phyloP scores from a whole-genome alignment of 2,888 invertebrate genomes.

The Gnatocerus cornutus region DNA sequence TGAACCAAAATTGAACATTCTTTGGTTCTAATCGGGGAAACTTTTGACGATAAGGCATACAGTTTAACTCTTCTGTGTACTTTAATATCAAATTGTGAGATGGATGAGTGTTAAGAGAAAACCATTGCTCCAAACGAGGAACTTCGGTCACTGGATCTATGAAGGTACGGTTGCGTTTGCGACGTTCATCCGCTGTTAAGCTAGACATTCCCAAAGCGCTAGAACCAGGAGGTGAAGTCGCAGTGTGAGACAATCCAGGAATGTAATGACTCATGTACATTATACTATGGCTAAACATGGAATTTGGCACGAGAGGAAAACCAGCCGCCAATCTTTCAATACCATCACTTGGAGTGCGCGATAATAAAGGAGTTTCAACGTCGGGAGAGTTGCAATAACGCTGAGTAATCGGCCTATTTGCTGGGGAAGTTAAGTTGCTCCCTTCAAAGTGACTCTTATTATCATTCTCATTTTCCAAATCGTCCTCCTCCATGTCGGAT shows the following conservation, averaged over 20 bases:
- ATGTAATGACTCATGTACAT: conserved; percentile 95
- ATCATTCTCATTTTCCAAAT: conserved; percentile 67
- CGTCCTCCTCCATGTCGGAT: conserved; percentile 74
- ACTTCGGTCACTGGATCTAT: conserved; percentile 99
- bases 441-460: conserved; percentile 61
- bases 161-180: conserved; percentile 97
- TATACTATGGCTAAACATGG: conserved; percentile 91
- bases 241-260: conserved; percentile 74
- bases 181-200: conserved; percentile 86
- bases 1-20: conserved; percentile 99
- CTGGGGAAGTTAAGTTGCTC: conserved; percentile 57
- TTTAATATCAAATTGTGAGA: conserved; percentile 98
- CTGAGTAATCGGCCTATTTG: conserved; percentile 61
- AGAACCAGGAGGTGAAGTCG: conserved; percentile 74
- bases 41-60: conserved; percentile 97
- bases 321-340: conserved; percentile 71
- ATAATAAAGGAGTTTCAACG: conserved; percentile 62
- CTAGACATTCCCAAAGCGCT: conserved; percentile 75
- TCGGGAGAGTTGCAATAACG: conserved; percentile 66
- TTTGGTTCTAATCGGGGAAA: conserved; percentile 99
- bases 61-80: conserved; percentile 97
- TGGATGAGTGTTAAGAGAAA: conserved; percentile 97
- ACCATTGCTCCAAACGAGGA: conserved; percentile 95
- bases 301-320: conserved; percentile 89
- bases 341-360: conserved; percentile 65